A percentile compares a stretch with the other conserved stretches of the same genome.
These are phyloP conservation scores for Zhuqinia jingwanae DNA, from an alignment of 2,888 invertebrate species.

Conservation along the genomic window DNA sequence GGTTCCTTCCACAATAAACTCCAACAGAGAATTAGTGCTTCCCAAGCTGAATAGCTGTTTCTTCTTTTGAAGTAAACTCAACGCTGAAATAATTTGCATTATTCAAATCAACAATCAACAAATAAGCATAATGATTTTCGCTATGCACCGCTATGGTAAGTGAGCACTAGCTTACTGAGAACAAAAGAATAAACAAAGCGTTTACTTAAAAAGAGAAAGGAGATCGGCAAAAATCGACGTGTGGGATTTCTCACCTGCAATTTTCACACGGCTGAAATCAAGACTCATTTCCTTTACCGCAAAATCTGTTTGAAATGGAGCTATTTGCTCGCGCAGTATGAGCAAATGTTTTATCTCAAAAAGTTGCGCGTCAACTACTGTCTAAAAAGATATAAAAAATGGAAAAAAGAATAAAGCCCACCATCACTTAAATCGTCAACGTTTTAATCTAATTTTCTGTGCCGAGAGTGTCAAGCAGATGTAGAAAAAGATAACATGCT, in stretches of 20 bases:
- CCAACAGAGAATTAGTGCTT: slow-evolving; percentile 94
- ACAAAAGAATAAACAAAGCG: slow-evolving; percentile 8
- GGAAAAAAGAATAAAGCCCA: slow-evolving; percentile 52
- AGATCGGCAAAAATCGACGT: slow-evolving; percentile 54
- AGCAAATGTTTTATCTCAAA: slow-evolving; percentile 99
- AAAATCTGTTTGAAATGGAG: slow-evolving; percentile 98
- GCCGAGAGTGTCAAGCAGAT: slow-evolving; percentile 66
- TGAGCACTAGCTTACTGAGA: no score
- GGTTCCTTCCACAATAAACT: slow-evolving; percentile 95
- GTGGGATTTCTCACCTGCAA: slow-evolving; percentile 84
- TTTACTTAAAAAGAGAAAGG: slow-evolving; percentile 23
- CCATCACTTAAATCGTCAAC: slow-evolving; percentile 30
- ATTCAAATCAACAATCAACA: slow-evolving; percentile 19
- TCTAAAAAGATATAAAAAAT: slow-evolving; percentile 81
- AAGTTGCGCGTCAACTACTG: slow-evolving; percentile 94
- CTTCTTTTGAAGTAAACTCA: slow-evolving; percentile 85
- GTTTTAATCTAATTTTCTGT: slow-evolving; percentile 4
- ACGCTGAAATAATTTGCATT: slow-evolving; percentile 80
- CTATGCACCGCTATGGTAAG: no score
- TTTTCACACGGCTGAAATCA: slow-evolving; percentile 96
- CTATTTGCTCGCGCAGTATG: slow-evolving; percentile 98
- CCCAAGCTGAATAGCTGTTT: slow-evolving; percentile 92
- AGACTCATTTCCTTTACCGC: slow-evolving; percentile 95
- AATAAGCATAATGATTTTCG: no score
- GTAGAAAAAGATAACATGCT: no score